Base-by-base conservation (phyloP, 2,113 vertebrate genomes). In the Pseudolaguvia tuberculata region DNA sequence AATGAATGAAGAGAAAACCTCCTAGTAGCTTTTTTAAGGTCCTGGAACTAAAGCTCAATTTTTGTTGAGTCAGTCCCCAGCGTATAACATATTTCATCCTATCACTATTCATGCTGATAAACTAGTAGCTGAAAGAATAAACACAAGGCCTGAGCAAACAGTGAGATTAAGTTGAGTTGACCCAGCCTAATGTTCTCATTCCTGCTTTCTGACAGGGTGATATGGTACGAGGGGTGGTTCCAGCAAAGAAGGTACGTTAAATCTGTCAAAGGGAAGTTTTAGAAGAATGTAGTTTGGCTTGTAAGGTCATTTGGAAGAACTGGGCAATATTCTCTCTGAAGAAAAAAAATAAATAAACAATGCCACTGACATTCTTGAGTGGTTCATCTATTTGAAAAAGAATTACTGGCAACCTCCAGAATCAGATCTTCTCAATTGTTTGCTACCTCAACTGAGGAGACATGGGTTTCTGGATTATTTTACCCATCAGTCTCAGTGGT, bases 401-500 rank as follows among this genome's bases (percentile, higher is more conserved):
- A 63, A 18, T 71, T 23, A 20, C 31, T 52, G 10, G 50, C 42
- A 48, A 35, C 31, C 9, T 52, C 47, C 23, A 48, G 12, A 18
- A 59, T 45, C 31, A 71, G 35, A 21, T 67, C 29, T 35, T 5
- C 29, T 72, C 42, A 27, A 39, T 74, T 21, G 21, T 20, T 29
- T 57, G 42, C 18, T 57, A 57, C 23, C 50, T 78, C 15, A 56
- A 20, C 71, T 31, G 10, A 65, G 45, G 58, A 87, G 79, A 86
- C 80, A 91, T 91, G 89, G 80, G 77, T 13, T n/a, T 88, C 58
- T 92, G 91, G 91, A 84, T 86, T 72, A 31, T 91, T 47, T 74
- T 91, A 53, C 91, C 91, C 42, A 81, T 91, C 56, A 29, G 72
- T 9, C 85, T 92, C 47, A 83, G 86, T 12, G 70, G 87, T 57